Base-by-base conservation (phyloP, 2,113 vertebrate genomes). In the Equus quagga region DNA sequence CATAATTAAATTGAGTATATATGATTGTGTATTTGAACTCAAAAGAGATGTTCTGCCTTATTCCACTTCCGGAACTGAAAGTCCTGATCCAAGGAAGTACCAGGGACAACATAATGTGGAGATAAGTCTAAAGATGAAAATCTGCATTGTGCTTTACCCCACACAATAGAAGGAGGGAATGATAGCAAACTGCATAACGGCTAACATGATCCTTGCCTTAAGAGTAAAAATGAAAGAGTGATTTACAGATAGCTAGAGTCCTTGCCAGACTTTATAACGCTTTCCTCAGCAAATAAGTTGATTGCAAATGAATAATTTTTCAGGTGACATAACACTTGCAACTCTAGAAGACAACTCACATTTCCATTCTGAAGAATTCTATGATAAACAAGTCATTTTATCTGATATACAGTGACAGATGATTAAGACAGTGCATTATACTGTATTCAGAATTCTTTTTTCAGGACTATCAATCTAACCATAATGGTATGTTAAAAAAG, bases 401-500 rank as follows among this genome's bases (percentile, higher is more conserved):
- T 91, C 91, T 97, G 96, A 97, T 69, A 94, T 46, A 94, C 89
- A 46, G 0, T 98, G 95, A 96, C 67, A 91, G 78, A 85, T 81
- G 75, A 97, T 90, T 91, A 97, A 97, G 92, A 81, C 2, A 73
- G 46, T 95, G 21, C 79, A 97, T 96, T 98, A 88, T 19, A 98
- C 10, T 19, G 82, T 97, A 98, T 89, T 97, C 86, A 98, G 93
- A 98, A 96, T 87, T 95, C 23, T 97, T 96, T 62, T 96, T 96
- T 70, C 62, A 67, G 86, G 28, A 81, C 95, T 97, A 97, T 89
- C 96, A 97, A 84, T 91, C n/a, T 46, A 96, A 91, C 73, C 41
- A 91, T 93, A 98, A 97, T 93, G 92, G 62, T 67, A 95, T 67
- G 81, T 96, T 97, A 96, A 76, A 98, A 96, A 98, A 97, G 95